Evolutionary conservation across 2,113 vertebrate genomes (phyloP), one percentile per base, ranked within the genome.

Genomic region (Boulengeromyrus knoepffleri): DNA sequence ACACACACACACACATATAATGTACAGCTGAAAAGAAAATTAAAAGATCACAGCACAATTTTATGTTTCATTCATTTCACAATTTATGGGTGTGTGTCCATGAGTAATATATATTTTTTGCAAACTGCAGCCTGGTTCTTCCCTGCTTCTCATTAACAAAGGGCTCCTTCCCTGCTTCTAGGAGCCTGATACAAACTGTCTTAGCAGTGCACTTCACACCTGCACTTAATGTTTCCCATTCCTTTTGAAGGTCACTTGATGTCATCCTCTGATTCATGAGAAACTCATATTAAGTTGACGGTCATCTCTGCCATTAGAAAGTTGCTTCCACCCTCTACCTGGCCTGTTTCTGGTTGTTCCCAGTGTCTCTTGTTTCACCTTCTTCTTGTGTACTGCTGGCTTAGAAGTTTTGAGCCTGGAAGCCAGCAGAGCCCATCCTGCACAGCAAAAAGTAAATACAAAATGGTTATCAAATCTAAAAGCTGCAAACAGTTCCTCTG

Each of bases 371-470:
- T 62, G 0, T 12, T 56, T 56, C 53, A 56, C 53, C 4, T 53
- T 53, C 15, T 53, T 53, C 50, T 50, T 13, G 50, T 17, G 50
- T 53, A 5, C 5, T 56, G 19, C 53, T 56, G 17, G 5, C 19
- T 56, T 56, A 56, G 19, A 56, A 21, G 7, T 24, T 6, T 56
- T 19, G 52, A 56, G 3, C 50, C 47, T 49, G 47, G 47, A 45
- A 45, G 47, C 53, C 52, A 53, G 52, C 52, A 53, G 17, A 53
- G 21, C 98, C 98, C 98, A 99, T 13, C 97, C 98, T 99, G 93
- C n/a, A 93, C 91, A 88, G 5, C 15, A 84, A 90, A 91, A 91
- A 90, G 83, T 53, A 87, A 12, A 84, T 46, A 62, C 9, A 66
- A 49, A 87, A 53, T 53, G 84, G 12, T 87, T 50, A 27, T 42